Evolutionary conservation across 2,888 invertebrate genomes (phyloP), one percentile per base, ranked within the genome.

Genomic region (Tineola bisselliella): DNA sequence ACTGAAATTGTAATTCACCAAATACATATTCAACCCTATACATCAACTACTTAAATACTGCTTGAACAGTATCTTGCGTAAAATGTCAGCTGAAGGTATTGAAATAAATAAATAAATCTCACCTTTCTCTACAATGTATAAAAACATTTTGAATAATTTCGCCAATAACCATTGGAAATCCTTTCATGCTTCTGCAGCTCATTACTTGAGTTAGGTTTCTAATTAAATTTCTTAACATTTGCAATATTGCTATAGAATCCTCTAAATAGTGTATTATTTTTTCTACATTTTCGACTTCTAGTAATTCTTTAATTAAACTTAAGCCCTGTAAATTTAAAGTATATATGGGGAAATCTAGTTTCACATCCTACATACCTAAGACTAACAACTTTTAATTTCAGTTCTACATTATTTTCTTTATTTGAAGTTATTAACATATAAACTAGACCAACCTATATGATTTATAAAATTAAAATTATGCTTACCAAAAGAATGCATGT

Each of bases 61-160:
- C 25, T 6, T 4, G 25, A 6, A 25, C 25, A 25, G 25, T 4
- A 25, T 4, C 25, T 4, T 25, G 25, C 30, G 3, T 25, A 12
- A n/a, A n/a, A 43, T 44, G 33, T 19, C 13, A 31, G 33, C 64
- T n/a, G 30, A 60, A 61, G 62, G 63, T 65, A 60, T 64, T 12
- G 13, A 3, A 5, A 8, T 38, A 66, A 58, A 62, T n/a, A 63
- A 57, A 33, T 18, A 60, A 66, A 64, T 43, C 62, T 64, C 67
- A 88, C 88, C 89, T 88, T 44, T 87, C 76, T 65, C 79, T 88
- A 67, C 88, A 88, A 67, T 89, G 88, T 62, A 69, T 70, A 65
- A 88, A 88, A 25, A 88, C 77, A 61, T 70, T 67, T 48, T 73
- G 67, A 48, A 89, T 71, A 52, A 88, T 81, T 13, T 69, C 68